Evolutionary conservation across 1,140 invertebrate genomes (phyloP).

Genomic region (Rhopalosiphum padi): DNA sequence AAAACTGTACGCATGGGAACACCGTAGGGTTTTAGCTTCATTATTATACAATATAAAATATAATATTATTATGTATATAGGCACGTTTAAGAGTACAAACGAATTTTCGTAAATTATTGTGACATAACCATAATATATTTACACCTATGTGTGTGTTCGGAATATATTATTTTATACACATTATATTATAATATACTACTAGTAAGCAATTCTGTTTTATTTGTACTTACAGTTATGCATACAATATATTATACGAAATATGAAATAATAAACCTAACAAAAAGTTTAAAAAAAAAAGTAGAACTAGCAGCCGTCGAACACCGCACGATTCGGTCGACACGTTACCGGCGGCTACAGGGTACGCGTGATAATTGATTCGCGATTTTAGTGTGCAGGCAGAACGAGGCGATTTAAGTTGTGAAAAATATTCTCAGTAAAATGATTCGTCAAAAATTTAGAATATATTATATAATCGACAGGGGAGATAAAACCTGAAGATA

Average conservation of each 20-base stretch:
- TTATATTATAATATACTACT: background rate
- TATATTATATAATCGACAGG: background rate
- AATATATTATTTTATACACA: background rate
- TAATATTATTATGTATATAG: background rate
- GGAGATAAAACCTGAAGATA: background rate
- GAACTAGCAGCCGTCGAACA: background rate
- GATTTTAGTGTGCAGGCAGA: background rate
- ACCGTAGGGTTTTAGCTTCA: background rate
- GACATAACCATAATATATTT: background rate
- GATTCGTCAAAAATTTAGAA: background rate
- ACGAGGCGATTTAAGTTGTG: background rate
- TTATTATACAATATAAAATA: constrained; percentile 4
- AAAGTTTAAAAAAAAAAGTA: background rate
- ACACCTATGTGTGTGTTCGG: background rate
- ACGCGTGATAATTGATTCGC: background rate
- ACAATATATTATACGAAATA: background rate
- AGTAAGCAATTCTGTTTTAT: background rate
- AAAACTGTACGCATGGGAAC: background rate
- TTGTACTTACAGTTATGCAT: background rate
- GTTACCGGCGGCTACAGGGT: background rate
- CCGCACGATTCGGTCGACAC: background rate
- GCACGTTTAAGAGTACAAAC: background rate
- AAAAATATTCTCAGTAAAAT: background rate
- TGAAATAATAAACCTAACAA: background rate
- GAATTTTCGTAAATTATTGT: background rate